Evolutionary conservation across 2,797 vertebrate genomes (phyloP), one percentile per base, ranked within the genome.

Genomic region (Acrossocheilus fasciatus): DNA sequence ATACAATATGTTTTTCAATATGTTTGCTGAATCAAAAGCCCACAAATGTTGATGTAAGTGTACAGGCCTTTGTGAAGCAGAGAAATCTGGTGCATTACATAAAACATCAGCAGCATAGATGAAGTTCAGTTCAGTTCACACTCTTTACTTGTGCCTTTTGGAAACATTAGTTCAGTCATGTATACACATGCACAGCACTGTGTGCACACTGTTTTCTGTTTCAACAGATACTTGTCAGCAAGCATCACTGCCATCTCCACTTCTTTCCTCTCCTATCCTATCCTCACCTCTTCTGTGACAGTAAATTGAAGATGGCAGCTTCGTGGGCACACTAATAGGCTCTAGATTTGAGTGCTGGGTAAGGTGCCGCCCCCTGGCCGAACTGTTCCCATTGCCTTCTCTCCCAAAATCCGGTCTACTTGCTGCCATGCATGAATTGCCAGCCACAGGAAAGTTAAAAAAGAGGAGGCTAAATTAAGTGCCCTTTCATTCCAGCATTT

Each of bases 401-500:
- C 79, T 72, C 89, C 84, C 73, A 86, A 89, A 87, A 87, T 91
- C 89, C 91, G 89, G 88, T 90, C 89, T 92, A 81, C 90, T 89
- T 81, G 82, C 87, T 88, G 90, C 89, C 90, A 91, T 88, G 91
- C 91, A 91, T 88, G 89, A 90, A 88, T 88, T 90, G 86, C 85
- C 89, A 91, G 91, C 91, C 91, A 91, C 91, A 92, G 90, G 88
- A 89, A 91, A 89, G 89, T 91, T 90, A 89, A 91, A 89, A 91
- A 92, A 89, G 88, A 87, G 88, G 87, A 91, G 88, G 87, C 91
- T 93, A 93, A 92, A 93, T 93, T 89, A 90, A 92, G 91, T 92
- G 90, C 91, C 90, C 91, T 92, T 91, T 93, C 92, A 93, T 93
- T 93, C 92, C 92, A 91, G 91, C 90, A 91, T 91, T 90, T 92